Evolutionary conservation across 2,113 vertebrate genomes (phyloP), one percentile per base, ranked within the genome.

Genomic region (Desmodus rotundus): DNA sequence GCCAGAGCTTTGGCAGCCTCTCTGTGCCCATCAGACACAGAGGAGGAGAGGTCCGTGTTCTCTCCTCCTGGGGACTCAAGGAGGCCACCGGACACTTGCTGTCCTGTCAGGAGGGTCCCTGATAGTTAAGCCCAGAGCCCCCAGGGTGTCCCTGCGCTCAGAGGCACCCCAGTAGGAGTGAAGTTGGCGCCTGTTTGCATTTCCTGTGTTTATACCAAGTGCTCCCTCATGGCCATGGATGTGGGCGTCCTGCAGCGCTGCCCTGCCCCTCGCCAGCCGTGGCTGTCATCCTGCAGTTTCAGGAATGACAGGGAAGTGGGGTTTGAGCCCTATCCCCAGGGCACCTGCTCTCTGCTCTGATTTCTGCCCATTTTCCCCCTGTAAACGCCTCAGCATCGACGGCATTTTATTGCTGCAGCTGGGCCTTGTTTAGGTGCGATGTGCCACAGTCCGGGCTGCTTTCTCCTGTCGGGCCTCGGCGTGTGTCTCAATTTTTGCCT

Each of bases 291-390:
- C 20, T 16, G 6, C 2, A 22, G 87, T 67, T 31, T 77, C 6
- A 4, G 16, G 24, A 20, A 9, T 2, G 10, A 31, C 33, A 7
- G 31, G 91, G 36, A n/a, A 2, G 1, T 7, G 9, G 63, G n/a
- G 3, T 13, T 12, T 26, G 45, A 41, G 26, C 43, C 1, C 1
- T 1, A 0, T 20, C 47, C 20, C 11, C 2, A 3, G 38, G 56
- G 17, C 58, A 0, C 3, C 0, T 28, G 4, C 47, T 26, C 73
- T 58, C 9, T 22, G 47, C 89, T 83, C 38, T 38, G 6, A 0
- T 47, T 50, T 65, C 41, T 15, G 12, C 26, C 24, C 26, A 3
- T 17, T 80, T 63, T 26, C n/a, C 74, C 72, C 41, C 78, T 15
- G 4, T 5, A 5, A 41, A 19, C 26, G 19, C 31, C 45, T 73